These are phyloP conservation scores for Coleophora flavipennella DNA, from an alignment of 2,888 invertebrate species.

Conservation along the genomic window DNA sequence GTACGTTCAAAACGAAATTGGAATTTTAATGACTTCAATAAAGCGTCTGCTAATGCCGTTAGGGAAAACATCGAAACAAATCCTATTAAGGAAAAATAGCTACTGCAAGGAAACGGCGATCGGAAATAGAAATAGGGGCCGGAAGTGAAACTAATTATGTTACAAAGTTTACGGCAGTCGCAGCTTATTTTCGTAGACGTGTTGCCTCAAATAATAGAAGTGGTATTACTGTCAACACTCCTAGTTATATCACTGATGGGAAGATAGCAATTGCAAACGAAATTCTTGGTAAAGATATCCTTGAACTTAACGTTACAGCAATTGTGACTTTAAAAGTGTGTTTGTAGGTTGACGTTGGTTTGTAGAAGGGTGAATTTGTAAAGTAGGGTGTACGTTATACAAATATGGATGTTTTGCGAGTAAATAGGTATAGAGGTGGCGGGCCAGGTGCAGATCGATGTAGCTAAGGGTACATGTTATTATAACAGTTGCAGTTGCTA, in stretches of 20 bases:
- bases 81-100: constrained; percentile 64
- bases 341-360: no score
- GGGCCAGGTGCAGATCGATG: no score
- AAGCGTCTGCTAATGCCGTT: constrained; percentile 26
- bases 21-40: constrained; percentile 46
- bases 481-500: no score
- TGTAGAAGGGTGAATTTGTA: no score
- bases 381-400: no score
- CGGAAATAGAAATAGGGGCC: constrained; percentile 70
- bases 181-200: constrained; percentile 62
- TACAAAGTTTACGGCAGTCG: constrained; percentile 57
- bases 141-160: constrained; percentile 71
- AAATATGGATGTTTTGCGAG: no score
- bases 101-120: constrained; percentile 58
- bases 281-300: constrained; percentile 8
- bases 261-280: no score
- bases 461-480: no score
- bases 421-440: no score
- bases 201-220: constrained; percentile 51
- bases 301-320: no score
- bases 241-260: constrained; percentile 26
- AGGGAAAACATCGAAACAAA: constrained; percentile 48
- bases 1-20: constrained; percentile 24
- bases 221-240: constrained; percentile 60
- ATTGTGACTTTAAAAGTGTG: no score